These are phyloP conservation scores for Protophormia terraenovae DNA, from an alignment of 2,888 invertebrate genomes.

Conservation along the genomic window DNA sequence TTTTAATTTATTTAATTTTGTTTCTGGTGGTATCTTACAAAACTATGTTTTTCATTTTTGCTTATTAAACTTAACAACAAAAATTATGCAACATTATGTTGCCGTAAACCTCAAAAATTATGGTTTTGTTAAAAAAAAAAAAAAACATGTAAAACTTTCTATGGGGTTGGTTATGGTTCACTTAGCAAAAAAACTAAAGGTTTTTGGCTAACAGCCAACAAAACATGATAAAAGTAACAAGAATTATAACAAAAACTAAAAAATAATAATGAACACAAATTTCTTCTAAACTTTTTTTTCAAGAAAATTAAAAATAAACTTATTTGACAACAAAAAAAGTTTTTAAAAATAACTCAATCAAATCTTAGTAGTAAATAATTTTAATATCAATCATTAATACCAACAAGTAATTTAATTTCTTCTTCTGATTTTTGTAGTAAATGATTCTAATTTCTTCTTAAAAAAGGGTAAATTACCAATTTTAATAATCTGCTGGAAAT, in stretches of 20 bases:
- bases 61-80: slow-evolving; percentile 13
- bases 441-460: too few relatives aligned
- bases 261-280: background rate
- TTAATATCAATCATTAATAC: background rate
- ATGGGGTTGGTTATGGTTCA: background rate
- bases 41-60: slow-evolving; percentile 17
- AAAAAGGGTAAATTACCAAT: too few relatives aligned
- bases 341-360: background rate
- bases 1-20: slow-evolving; percentile 5
- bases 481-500: too few relatives aligned
- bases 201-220: slow-evolving; percentile 52
- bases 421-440: too few relatives aligned
- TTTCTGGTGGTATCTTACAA: background rate
- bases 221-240: slow-evolving; percentile 17
- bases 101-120: slow-evolving; percentile 55
- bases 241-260: slow-evolving; percentile 51
- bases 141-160: slow-evolving; percentile 66
- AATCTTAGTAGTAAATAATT: background rate
- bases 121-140: too few relatives aligned
- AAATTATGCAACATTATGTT: slow-evolving; percentile 46
- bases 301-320: background rate
- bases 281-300: background rate
- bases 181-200: background rate
- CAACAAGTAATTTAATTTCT: too few relatives aligned
- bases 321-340: background rate